A percentile compares a stretch with the other conserved stretches of the same genome.
These are phyloP conservation scores for Cyclophora punctaria DNA, from an alignment of 2,888 invertebrate genomes.

Conservation along the genomic window DNA sequence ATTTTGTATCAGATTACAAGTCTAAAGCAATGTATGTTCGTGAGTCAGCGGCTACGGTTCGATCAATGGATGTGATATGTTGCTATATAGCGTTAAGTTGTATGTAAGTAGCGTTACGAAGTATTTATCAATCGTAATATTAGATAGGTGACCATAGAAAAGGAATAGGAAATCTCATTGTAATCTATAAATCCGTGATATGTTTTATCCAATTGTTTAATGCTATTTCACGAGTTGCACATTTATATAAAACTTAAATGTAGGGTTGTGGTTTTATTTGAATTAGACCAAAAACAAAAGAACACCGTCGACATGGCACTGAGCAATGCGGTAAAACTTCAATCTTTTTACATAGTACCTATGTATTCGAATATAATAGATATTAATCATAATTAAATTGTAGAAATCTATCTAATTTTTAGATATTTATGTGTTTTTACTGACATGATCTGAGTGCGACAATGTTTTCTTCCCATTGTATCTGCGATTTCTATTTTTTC, in stretches of 20 bases:
- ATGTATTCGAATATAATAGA: conserved; percentile 32
- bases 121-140: conserved; percentile 68
- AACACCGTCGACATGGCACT: too few species aligned
- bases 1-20: background rate
- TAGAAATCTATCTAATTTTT: conserved; percentile 33
- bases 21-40: conserved; percentile 4
- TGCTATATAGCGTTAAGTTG: conserved; percentile 58
- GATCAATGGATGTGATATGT: conserved; percentile 68
- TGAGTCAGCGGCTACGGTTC: conserved; percentile 48
- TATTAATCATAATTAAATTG: conserved; percentile 28
- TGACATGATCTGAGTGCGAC: conserved; percentile 36
- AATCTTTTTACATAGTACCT: conserved; percentile 27
- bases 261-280: too few species aligned
- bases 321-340: background rate
- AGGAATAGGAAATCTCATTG: conserved; percentile 50
- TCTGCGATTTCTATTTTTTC: conserved; percentile 40
- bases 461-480: conserved; percentile 6
- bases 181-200: conserved; percentile 47
- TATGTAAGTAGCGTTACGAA: conserved; percentile 52
- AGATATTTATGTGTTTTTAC: conserved; percentile 31
- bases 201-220: conserved; percentile 14
- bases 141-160: conserved; percentile 62
- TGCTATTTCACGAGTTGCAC: conserved; percentile 1
- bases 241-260: too few species aligned
- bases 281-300: too few species aligned